Base-by-base conservation (phyloP, 2,797 vertebrate genomes). In the Atherinosoma microstoma region DNA sequence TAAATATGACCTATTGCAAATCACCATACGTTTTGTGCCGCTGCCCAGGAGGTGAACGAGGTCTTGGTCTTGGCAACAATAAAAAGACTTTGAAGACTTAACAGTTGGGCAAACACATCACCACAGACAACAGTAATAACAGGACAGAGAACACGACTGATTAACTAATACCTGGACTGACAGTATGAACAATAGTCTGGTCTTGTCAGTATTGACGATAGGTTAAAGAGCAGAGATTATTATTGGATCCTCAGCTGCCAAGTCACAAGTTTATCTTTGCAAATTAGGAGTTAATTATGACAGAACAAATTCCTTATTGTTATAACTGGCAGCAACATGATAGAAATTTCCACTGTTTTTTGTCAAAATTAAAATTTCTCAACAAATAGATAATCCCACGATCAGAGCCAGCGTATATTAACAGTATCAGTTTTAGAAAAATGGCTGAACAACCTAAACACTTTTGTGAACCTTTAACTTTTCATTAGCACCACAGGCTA, bases 21-120 rank as follows among this genome's bases (percentile, higher is more conserved):
- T 68, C 78, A 70, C 63, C 30, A 30, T 32, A 69, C 58, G 78
- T 45, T 84, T 86, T 85, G 80, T 80, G 35, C 76, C 65, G 54
- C 54, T 72, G 75, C 67, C 71, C 70, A 57, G 70, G 65, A 81
- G 68, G 72, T 83, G 75, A 84, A 80, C 62, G 68, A 69, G 83
- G 65, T 78, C 78, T 62, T 58, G 38, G 81, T 72, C 84, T 69
- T 68, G 70, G 76, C 70, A 78, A 62, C 57, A 47, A 67, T 3
- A 68, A 12, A 75, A 74, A 79, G 57, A 70, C 60, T 85, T 66
- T 82, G 49, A 76, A 83, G 67, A 72, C 82, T 78, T 74, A 36
- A 76, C 45, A 76, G 67, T 76, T 53, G 68, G 62, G 32, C 64
- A 63, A 64, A 85, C 58, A 47, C 24, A 49, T 58, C 29, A 36